Evolutionary conservation across 1,140 invertebrate species (phyloP).

Genomic region (Apocrypta bakeri): DNA sequence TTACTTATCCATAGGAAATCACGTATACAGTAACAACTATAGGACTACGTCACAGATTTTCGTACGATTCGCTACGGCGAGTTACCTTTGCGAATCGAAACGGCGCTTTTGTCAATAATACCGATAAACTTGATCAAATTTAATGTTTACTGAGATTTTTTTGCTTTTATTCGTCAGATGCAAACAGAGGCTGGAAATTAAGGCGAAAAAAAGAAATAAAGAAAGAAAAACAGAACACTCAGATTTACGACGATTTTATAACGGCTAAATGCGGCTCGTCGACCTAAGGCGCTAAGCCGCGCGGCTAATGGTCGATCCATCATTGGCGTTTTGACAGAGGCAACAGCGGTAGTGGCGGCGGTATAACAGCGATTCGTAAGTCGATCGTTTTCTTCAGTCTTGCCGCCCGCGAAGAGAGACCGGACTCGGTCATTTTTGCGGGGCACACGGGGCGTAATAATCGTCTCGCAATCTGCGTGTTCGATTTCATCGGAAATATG

Average conservation of each 20-base stretch:
- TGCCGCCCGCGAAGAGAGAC: not conserved
- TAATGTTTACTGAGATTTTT: too few species aligned
- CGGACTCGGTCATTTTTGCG: slow-evolving; percentile 11
- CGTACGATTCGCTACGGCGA: not conserved
- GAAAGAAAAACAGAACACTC: not conserved
- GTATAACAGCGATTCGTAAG: slow-evolving; percentile 58
- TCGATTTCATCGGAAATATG: slow-evolving; percentile 51
- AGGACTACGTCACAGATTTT: too few species aligned
- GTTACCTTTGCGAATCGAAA: too few species aligned
- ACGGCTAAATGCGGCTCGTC: slow-evolving; percentile 53
- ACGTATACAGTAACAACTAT: too few species aligned
- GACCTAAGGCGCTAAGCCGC: slow-evolving; percentile 58
- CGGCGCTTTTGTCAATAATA: not conserved
- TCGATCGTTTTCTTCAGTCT: slow-evolving; percentile 54
- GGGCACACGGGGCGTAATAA: slow-evolving; percentile 7
- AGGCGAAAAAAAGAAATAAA: not conserved
- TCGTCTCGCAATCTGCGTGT: slow-evolving; percentile 32
- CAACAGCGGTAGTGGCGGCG: not conserved
- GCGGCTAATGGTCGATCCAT: slow-evolving; percentile 64
- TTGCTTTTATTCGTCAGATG: too few species aligned
- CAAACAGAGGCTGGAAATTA: not conserved
- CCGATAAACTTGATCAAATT: not conserved
- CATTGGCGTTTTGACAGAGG: slow-evolving; percentile 65
- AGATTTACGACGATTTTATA: slow-evolving; percentile 54
- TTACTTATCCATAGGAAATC: too few species aligned